Evolutionary conservation across 2,113 vertebrate genomes (phyloP).

Genomic region (Paracanthobrama guichenoti): DNA sequence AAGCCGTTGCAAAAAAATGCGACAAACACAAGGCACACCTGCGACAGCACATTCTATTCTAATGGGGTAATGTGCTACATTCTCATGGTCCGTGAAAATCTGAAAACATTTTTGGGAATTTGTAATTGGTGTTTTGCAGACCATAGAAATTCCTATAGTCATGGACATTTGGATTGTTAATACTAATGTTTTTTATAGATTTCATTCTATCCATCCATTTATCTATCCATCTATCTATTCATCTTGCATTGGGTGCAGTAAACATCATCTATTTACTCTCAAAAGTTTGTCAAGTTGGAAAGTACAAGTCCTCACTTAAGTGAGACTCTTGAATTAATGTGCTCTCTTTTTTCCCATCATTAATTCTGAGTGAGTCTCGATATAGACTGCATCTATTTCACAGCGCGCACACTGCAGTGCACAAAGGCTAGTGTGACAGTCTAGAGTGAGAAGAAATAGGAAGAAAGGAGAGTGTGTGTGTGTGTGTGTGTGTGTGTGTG

Average conservation of each 20-base stretch:
- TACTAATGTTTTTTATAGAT: too few species aligned
- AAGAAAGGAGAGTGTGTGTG: constrained; percentile 20
- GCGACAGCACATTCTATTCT: not conserved
- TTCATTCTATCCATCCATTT: too few species aligned
- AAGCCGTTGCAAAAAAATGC: not conserved
- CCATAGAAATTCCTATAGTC: too few species aligned
- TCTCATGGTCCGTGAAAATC: too few species aligned
- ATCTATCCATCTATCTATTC: too few species aligned
- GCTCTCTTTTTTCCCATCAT: constrained; percentile 11
- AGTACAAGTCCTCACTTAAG: constrained; percentile 2
- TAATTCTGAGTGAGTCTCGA: not conserved
- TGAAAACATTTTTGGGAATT: too few species aligned
- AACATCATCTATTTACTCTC: not conserved
- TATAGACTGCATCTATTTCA: constrained; percentile 9
- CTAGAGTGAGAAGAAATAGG: not conserved
- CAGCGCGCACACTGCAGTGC: not conserved
- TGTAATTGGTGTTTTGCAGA: too few species aligned
- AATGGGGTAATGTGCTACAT: too few species aligned
- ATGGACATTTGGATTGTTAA: too few species aligned
- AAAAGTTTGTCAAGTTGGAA: constrained; percentile 7
- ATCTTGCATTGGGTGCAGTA: not conserved
- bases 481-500: constrained; percentile 42
- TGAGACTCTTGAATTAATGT: constrained; percentile 22
- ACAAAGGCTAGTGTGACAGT: constrained; percentile 6
- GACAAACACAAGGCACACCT: not conserved